These are phyloP conservation scores for Dendrolimus kikuchii DNA, from an alignment of 1,140 invertebrate genomes.

Conservation along the genomic window DNA sequence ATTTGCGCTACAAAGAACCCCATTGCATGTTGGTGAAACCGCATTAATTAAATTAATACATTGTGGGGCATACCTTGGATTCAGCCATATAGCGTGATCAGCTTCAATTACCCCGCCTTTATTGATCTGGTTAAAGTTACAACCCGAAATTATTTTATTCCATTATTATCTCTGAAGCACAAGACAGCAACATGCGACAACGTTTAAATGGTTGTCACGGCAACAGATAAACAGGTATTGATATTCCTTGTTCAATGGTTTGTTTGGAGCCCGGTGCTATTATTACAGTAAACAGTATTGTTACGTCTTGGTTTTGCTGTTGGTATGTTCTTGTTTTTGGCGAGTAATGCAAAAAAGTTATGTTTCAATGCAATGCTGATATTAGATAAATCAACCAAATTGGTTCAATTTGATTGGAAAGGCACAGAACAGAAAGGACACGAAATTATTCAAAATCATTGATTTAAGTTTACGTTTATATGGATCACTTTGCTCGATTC, in stretches of 20 bases:
- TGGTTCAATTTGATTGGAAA: too few species aligned
- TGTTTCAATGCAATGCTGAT: too few species aligned
- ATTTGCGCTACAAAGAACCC: constrained; percentile 14
- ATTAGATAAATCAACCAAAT: too few species aligned
- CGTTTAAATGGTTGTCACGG: constrained; percentile 34
- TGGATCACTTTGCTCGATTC: too few species aligned
- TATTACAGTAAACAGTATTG: too few species aligned
- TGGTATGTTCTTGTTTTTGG: background rate
- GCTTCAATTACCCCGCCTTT: constrained; percentile 51
- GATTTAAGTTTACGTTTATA: too few species aligned
- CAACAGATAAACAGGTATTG: constrained; percentile 36
- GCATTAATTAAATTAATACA: constrained; percentile 54
- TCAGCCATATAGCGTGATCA: constrained; percentile 60
- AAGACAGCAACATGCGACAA: constrained; percentile 41
- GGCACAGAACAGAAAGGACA: too few species aligned
- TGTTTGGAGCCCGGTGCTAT: constrained; percentile 7
- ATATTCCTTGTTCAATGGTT: constrained; percentile 9
- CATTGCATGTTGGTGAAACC: constrained; percentile 39
- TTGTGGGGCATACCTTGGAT: constrained; percentile 47
- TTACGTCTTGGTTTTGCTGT: background rate
- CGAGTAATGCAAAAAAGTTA: background rate
- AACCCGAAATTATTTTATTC: constrained; percentile 61
- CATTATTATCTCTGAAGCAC: constrained; percentile 28
- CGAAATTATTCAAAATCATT: too few species aligned
- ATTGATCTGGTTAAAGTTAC: constrained; percentile 61